A percentile compares a stretch with the other conserved stretches of the same genome.
phyloP scores from a whole-genome alignment of 1,140 invertebrate species.

The Mya arenaria region DNA sequence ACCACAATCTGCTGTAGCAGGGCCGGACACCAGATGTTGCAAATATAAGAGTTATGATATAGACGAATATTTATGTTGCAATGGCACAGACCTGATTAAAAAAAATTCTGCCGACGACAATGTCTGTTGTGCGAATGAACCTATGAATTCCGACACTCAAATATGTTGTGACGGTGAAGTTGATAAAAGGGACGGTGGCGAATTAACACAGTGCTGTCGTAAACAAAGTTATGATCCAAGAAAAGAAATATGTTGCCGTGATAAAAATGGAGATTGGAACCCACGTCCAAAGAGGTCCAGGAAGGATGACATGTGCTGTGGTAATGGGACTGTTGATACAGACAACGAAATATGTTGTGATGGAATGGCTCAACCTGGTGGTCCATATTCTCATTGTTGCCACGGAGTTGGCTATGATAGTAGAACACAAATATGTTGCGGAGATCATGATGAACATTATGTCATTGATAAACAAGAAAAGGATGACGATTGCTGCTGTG shows the following conservation, averaged over 20 bases:
- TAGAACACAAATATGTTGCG: slow-evolving; percentile 5
- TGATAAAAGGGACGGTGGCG: neutral
- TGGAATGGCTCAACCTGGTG: slow-evolving; percentile 5
- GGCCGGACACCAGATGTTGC: slow-evolving; percentile 11
- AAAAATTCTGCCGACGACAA: slow-evolving; percentile 14
- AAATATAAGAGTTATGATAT: slow-evolving; percentile 20
- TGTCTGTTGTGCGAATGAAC: neutral
- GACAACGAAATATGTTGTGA: slow-evolving; percentile 33
- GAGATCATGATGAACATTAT: neutral
- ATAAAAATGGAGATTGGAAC: neutral
- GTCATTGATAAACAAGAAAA: slow-evolving; percentile 3
- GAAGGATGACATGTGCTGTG: slow-evolving; percentile 20
- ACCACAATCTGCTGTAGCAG: slow-evolving; percentile 4
- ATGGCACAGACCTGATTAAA: neutral
- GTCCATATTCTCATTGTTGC: slow-evolving; percentile 2
- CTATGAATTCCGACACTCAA: neutral
- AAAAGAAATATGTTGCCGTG: slow-evolving; percentile 12
- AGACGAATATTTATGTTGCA: slow-evolving; percentile 14
- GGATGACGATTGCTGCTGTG: slow-evolving; percentile 27
- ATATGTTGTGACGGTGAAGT: neutral
- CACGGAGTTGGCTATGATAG: neutral
- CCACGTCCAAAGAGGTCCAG: neutral
- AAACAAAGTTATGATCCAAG: slow-evolving; percentile 30
- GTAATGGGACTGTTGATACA: slow-evolving; percentile 22
- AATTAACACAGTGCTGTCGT: slow-evolving; percentile 10